A percentile compares a stretch with the other conserved stretches of the same genome.
Conservation (phyloP, 2,113 vertebrate species). For the Pomatorhinus ruficollis region DNA sequence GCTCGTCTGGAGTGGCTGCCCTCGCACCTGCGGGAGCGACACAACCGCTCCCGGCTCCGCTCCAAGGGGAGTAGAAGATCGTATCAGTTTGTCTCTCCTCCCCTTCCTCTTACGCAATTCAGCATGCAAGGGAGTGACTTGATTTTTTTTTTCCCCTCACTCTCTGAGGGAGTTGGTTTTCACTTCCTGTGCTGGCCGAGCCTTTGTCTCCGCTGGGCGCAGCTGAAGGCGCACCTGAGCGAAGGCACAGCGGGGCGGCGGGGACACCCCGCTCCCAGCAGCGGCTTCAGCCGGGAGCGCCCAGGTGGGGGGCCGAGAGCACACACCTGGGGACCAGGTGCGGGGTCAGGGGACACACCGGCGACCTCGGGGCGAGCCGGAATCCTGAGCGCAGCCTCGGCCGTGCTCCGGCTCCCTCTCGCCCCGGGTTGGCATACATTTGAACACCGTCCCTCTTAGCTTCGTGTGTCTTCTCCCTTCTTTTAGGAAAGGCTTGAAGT, state of each 20-base stretch:
- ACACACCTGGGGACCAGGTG: background rate
- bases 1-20: accelerated
- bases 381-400: accelerated
- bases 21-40: accelerated
- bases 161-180: background rate
- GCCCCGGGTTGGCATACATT: accelerated
- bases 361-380: accelerated
- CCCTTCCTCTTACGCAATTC: constrained; percentile 22
- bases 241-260: background rate
- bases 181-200: background rate
- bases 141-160: background rate
- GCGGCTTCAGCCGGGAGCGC: constrained; percentile 51
- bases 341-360: background rate
- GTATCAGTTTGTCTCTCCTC: background rate
- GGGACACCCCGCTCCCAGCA: background rate
- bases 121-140: constrained; percentile 16
- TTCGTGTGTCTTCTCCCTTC: background rate
- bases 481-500: background rate
- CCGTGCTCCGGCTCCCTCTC: accelerated
- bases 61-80: background rate
- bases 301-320: background rate
- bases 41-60: accelerated
- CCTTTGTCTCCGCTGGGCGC: constrained; percentile 2
- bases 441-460: background rate
- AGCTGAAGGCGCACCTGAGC: background rate